These are phyloP conservation scores for Cylloceria caligata DNA, from an alignment of 2,888 invertebrate species.

Conservation along the genomic window DNA sequence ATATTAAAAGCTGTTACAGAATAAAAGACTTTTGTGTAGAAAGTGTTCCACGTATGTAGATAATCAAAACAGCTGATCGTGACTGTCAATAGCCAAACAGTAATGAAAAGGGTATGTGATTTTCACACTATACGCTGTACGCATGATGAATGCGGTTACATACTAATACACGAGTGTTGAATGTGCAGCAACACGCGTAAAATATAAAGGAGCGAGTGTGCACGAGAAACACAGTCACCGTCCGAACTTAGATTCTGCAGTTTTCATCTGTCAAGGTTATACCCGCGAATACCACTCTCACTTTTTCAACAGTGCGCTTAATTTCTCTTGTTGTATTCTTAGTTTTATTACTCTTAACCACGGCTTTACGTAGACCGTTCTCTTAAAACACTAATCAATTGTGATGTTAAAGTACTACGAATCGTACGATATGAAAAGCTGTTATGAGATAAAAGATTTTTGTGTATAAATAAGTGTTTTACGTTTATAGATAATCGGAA, in stretches of 20 bases:
- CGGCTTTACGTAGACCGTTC: no score
- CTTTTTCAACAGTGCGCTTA: background rate
- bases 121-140: background rate
- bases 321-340: background rate
- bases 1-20: background rate
- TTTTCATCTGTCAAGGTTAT: constrained; percentile 30
- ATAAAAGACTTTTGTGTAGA: background rate
- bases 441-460: background rate
- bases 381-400: background rate
- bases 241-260: background rate
- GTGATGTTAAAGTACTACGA: background rate
- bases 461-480: constrained; percentile 5
- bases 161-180: background rate
- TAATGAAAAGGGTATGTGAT: constrained; percentile 20
- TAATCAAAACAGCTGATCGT: constrained; percentile 19
- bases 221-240: no score
- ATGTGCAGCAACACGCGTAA: background rate
- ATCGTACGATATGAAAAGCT: background rate
- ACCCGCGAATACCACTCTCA: background rate
- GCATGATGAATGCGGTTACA: background rate
- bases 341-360: background rate
- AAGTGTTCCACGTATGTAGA: constrained; percentile 23
- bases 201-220: background rate
- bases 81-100: constrained; percentile 36
- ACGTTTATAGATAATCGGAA: background rate